These are phyloP conservation scores for Tricholauxania praeusta DNA, from an alignment of 2,888 invertebrate genomes.

Conservation along the genomic window DNA sequence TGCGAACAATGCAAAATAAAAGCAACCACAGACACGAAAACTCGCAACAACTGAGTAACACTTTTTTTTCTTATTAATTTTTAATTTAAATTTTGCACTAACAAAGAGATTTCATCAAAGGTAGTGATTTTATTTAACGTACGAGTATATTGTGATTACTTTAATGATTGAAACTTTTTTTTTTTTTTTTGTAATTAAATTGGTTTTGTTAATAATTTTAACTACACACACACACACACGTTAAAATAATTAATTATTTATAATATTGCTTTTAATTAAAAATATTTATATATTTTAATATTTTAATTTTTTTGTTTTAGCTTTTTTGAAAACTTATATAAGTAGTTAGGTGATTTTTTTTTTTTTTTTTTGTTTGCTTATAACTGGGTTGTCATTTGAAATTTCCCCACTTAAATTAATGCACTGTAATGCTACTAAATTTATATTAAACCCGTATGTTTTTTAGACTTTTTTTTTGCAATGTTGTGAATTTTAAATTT, in stretches of 20 bases:
- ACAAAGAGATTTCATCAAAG: too few species aligned
- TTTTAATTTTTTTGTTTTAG: conserved; percentile 18
- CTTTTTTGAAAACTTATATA: conserved; percentile 22
- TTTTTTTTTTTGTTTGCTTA: too few species aligned
- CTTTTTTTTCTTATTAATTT: too few species aligned
- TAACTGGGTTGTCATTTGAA: too few species aligned
- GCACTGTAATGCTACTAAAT: conserved; percentile 1
- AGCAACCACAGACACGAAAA: too few species aligned
- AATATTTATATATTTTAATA: not conserved
- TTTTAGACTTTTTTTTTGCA: not conserved
- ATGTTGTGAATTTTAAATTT: not conserved
- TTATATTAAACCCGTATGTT: not conserved
- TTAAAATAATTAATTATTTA: conserved; percentile 14
- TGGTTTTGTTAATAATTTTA: not conserved
- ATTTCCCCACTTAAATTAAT: not conserved
- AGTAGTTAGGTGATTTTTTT: conserved; percentile 11
- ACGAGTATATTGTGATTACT: too few species aligned
- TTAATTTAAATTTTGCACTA: too few species aligned
- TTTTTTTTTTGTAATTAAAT: too few species aligned
- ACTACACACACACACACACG: not conserved
- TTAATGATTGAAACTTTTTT: too few species aligned
- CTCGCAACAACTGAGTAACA: too few species aligned
- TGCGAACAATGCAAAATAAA: too few species aligned
- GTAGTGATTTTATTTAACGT: too few species aligned
- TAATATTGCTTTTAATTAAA: conserved; percentile 25